phyloP scores from a whole-genome alignment of 2,797 vertebrate genomes.

The Melanotaenia parkinsoni region DNA sequence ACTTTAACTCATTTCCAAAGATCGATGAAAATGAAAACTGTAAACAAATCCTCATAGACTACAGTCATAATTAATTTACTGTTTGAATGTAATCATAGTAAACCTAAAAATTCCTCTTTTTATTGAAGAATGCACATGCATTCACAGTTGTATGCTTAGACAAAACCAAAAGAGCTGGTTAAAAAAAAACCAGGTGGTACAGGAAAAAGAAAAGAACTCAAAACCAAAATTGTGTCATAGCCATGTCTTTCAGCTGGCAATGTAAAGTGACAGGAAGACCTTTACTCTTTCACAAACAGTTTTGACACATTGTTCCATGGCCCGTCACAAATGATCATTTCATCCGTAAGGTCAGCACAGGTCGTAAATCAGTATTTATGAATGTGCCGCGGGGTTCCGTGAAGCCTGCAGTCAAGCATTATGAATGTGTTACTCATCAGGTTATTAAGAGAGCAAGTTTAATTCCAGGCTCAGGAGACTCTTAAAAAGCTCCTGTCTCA shows the following conservation, averaged over 20 bases:
- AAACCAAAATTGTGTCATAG: constrained; percentile 24
- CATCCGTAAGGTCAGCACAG: constrained; percentile 17
- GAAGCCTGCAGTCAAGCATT: constrained; percentile 42
- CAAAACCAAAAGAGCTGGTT: background rate
- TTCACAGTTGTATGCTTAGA: background rate
- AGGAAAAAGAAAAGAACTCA: constrained; percentile 4
- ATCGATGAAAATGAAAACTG: constrained; percentile 6
- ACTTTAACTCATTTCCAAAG: background rate
- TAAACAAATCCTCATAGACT: background rate
- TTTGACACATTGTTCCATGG: constrained; percentile 55
- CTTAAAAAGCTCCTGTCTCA: constrained; percentile 10
- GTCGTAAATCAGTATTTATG: constrained; percentile 65
- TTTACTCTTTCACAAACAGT: constrained; percentile 50
- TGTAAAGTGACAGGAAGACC: constrained; percentile 45
- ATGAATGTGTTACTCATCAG: constrained; percentile 60
- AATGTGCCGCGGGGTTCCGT: constrained; percentile 25
- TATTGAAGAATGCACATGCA: background rate
- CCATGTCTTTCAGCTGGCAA: constrained; percentile 24
- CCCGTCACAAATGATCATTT: constrained; percentile 53
- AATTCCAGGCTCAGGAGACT: constrained; percentile 45
- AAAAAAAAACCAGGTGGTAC: constrained; percentile 6
- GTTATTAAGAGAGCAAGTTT: constrained; percentile 63
- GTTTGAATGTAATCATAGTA: constrained; percentile 10
- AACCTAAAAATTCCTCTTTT: constrained; percentile 4
- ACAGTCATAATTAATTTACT: background rate